Evolutionary conservation across 2,888 invertebrate species (phyloP).

Genomic region (Apotomis capreana): DNA sequence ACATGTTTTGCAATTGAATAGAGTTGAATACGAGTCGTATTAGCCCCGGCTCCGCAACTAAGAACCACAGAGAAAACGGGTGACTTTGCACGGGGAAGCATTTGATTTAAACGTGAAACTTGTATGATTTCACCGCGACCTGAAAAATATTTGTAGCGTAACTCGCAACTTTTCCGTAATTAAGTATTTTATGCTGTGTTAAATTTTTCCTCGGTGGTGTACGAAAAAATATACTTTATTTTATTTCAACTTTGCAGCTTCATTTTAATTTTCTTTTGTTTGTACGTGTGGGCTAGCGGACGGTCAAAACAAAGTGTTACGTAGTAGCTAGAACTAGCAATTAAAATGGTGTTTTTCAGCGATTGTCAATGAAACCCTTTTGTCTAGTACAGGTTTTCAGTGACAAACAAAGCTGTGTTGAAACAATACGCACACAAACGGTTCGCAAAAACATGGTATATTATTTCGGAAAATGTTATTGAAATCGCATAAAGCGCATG

Average conservation of each 20-base stretch:
- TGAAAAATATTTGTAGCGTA: constrained; percentile 15
- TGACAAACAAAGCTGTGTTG: constrained; percentile 8
- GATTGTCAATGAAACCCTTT: too few relatives aligned
- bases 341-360: constrained; percentile 2
- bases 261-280: neutral
- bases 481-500: neutral
- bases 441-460: constrained; percentile 1
- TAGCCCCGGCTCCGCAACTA: constrained; percentile 2
- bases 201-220: neutral
- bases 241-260: neutral
- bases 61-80: neutral
- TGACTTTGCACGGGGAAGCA: constrained; percentile 19
- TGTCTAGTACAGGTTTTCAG: constrained; percentile 4
- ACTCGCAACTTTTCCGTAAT: constrained; percentile 2
- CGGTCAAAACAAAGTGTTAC: neutral
- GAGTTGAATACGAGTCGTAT: neutral
- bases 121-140: constrained; percentile 21
- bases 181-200: neutral
- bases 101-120: constrained; percentile 26
- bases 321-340: neutral
- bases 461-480: neutral
- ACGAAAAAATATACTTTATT: neutral
- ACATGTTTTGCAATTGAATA: constrained; percentile 1
- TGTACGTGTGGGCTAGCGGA: neutral
- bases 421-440: neutral